Evolutionary conservation across 2,888 invertebrate genomes (phyloP), one percentile per base, ranked within the genome.

Genomic region (Sphecodes monilicornis): DNA sequence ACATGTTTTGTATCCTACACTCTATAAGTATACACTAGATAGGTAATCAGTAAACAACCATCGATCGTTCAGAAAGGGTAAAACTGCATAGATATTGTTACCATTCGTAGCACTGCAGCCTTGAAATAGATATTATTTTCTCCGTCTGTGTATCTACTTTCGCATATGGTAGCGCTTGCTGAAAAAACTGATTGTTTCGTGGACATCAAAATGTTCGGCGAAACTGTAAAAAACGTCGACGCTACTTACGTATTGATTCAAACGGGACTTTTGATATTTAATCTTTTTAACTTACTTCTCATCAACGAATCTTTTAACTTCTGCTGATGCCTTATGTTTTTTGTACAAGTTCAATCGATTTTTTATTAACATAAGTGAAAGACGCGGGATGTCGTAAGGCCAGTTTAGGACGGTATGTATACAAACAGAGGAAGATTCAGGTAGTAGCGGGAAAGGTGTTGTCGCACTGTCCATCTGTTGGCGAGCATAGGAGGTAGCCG

Each of bases 21-120:
- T 66, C 10, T 11, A 5, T 10, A 84, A 76, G 71, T 78, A 75
- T 77, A 60, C 41, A 54, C 50, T 43, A 66, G 11, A 11, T 66
- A 66, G 66, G 11, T 32, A 39, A 11, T n/a, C 32, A 41, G 69
- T 46, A 74, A 29, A 69, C 70, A 73, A 57, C n/a, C 79, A 87
- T 89, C 71, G 90, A 90, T 89, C 86, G 79, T 13, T 71, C 26
- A 41, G 36, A 71, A 11, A 69, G 69, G n/a, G 32, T 11, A 26
- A 46, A 66, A 71, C 71, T 36, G 46, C 69, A 80, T 39, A 76
- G 57, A 64, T 46, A 73, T 79, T 73, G 36, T 26, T n/a, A 76
- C 76, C 50, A 84, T 76, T 84, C 75, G 16, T 64, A 60, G 36
- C 39, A 77, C 36, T 64, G 69, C 73, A 54, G 66, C 54, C 22